phyloP scores from a whole-genome alignment of 1,140 invertebrate species.

The Venturia canescens region DNA sequence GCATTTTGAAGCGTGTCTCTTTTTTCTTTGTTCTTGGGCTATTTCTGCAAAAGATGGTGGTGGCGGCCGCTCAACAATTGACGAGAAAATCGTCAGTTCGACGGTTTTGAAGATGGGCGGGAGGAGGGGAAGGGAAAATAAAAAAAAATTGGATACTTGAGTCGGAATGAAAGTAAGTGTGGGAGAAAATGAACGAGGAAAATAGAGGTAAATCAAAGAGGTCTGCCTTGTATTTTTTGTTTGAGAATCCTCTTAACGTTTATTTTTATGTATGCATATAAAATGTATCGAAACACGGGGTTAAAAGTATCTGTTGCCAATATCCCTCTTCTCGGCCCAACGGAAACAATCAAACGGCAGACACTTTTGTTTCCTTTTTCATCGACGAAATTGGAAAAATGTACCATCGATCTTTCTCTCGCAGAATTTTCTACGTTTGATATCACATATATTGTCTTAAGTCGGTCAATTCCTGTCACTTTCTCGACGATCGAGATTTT shows the following conservation, averaged over 20 bases:
- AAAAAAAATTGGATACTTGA: conserved; percentile 55
- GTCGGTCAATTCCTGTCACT: neutral
- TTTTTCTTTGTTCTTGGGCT: conserved; percentile 22
- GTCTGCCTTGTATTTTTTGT: conserved; percentile 59
- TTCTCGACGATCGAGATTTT: neutral
- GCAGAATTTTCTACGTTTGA: neutral
- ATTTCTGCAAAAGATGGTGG: conserved; percentile 19
- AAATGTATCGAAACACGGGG: neutral
- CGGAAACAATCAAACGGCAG: neutral
- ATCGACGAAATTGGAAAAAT: neutral
- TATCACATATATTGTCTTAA: no score
- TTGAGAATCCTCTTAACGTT: conserved; percentile 47
- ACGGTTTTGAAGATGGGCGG: neutral
- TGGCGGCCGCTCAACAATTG: neutral
- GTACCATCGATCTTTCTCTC: neutral
- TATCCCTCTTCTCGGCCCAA: neutral
- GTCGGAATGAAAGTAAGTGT: conserved; percentile 52
- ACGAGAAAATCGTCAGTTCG: neutral
- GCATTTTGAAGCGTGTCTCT: neutral
- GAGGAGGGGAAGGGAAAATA: conserved; percentile 26
- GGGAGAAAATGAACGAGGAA: conserved; percentile 49
- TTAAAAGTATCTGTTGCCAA: neutral
- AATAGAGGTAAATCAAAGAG: conserved; percentile 49
- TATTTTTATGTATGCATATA: conserved; percentile 52
- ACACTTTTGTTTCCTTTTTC: neutral